Evolutionary conservation across 2,113 vertebrate genomes (phyloP).

Genomic region (Rhinoptilus africanus): DNA sequence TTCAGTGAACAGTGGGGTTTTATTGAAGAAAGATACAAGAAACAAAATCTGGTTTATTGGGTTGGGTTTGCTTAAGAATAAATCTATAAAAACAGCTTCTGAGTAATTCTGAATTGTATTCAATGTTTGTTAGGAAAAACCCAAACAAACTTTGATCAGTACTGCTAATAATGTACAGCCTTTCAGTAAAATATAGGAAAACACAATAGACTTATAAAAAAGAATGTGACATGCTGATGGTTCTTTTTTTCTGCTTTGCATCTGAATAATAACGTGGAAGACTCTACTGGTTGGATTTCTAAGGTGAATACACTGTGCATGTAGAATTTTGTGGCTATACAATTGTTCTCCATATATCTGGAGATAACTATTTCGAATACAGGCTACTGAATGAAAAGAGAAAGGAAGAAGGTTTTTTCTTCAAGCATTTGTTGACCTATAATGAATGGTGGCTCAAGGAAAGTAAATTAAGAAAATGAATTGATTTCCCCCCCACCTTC

Average conservation of each 20-base stretch:
- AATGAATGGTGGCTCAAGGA: not conserved
- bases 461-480: not conserved
- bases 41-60: not conserved
- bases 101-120: not conserved
- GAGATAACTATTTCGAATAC: not conserved
- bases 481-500: not conserved
- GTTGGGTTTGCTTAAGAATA: not conserved
- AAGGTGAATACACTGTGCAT: not conserved
- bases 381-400: not conserved
- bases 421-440: not conserved
- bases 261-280: not conserved
- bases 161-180: not conserved
- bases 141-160: not conserved
- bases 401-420: not conserved
- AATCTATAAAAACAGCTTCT: not conserved
- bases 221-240: accelerated
- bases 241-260: not conserved
- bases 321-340: not conserved
- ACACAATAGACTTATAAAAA: not conserved
- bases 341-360: not conserved
- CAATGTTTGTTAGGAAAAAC: not conserved
- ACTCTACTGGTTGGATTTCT: not conserved
- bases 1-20: not conserved
- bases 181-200: not conserved
- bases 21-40: not conserved